Evolutionary conservation across 2,888 invertebrate genomes (phyloP).

Genomic region (Epinotia ramella): DNA sequence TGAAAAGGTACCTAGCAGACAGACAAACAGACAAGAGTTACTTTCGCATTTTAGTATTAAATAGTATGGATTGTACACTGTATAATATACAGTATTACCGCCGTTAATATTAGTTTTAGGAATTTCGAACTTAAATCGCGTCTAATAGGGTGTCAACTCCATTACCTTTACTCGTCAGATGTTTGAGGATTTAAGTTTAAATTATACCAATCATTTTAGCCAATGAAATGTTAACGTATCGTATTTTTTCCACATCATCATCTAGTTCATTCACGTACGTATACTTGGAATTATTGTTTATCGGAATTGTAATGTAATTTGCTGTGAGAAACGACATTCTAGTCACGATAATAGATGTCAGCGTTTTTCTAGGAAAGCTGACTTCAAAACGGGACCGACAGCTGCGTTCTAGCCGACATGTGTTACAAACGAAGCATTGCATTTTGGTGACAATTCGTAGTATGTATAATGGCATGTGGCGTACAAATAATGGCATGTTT

Average conservation of each 20-base stretch:
- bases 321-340: background rate
- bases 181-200: background rate
- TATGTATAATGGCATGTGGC: too few species aligned
- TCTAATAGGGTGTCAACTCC: background rate
- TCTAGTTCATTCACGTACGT: background rate
- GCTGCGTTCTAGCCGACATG: background rate
- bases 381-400: too few species aligned
- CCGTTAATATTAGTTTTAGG: background rate
- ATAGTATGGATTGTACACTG: too few species aligned
- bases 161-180: background rate
- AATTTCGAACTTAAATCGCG: background rate
- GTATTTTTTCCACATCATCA: background rate
- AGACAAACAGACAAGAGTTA: too few species aligned
- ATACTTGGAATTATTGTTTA: background rate
- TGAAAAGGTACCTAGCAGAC: too few species aligned
- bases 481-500: too few species aligned
- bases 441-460: too few species aligned
- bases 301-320: background rate
- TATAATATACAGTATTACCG: too few species aligned
- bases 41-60: background rate
- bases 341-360: background rate
- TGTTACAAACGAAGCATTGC: background rate
- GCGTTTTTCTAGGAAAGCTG: background rate
- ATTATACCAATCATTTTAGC: background rate
- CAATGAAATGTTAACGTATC: constrained; percentile 4